Evolutionary conservation across 2,113 vertebrate genomes (phyloP), one percentile per base, ranked within the genome.

Genomic region (Zosterops hypoxanthus): DNA sequence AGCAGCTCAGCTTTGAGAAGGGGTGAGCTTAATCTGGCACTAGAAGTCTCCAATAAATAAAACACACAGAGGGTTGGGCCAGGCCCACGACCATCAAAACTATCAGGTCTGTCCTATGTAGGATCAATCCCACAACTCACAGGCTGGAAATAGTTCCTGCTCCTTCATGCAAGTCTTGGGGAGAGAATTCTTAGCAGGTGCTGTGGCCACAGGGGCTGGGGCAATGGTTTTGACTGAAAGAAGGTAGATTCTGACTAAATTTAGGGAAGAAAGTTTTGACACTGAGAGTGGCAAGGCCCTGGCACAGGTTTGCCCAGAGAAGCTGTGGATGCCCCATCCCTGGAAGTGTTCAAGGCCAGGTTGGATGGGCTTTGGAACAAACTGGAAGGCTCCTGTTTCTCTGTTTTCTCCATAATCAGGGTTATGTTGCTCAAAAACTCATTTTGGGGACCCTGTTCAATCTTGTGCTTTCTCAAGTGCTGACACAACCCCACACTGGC

Each of bases 101-200:
- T n/a, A 21, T 17, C 50, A 26, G 11, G 39, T 26, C n/a, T 31
- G 23, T 55, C 12, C 61, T 23, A 1, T 6, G 4, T 20, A 60
- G 55, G 25, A 26, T 36, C 25, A 10, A 23, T 14, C 55, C 64
- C 5, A 0, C 4, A 14, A 8, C 33, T 36, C 14, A 8, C 0
- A 0, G n/a, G 20, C 60, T 69, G 49, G 26, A 49, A 69, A 13
- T 2, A 21, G 7, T 9, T 80, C 19, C 8, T 25, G n/a, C n/a
- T 57, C 55, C 65, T 46, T 25, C 18, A 29, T 8, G 33, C 29
- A 25, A 73, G 42, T 10, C 29, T 33, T 52, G 29, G 25, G 3
- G 9, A 46, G 8, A 66, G 15, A 29, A 11, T 9, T 41, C 20
- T 41, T 15, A 33, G 36, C 7, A 44, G 26, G 14, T 68, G 8